Base-by-base conservation (phyloP, 2,888 invertebrate species). In the Muschampia plurimacula region DNA sequence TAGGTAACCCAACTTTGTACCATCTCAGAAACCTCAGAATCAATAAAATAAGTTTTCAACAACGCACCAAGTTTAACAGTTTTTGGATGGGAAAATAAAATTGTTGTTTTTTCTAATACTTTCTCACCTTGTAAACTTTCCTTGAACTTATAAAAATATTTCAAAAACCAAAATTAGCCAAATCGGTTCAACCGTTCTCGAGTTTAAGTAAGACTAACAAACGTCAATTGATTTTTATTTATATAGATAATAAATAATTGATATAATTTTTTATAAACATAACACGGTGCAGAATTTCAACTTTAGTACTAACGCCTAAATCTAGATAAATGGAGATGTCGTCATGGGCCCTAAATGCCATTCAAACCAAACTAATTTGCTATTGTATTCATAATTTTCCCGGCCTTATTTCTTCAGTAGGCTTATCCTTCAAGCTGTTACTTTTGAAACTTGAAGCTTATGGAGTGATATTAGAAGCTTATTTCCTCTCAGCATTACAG, bases 311-410 rank as follows among this genome's bases (percentile, higher is more conserved):
- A 60, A 68, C 10, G 46, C 68, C 52, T 73, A 55, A 39, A 69
- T 70, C 64, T 74, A 72, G 75, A 76, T 77, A 74, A 78, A 77
- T 74, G 67, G 64, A 66, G 69, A 32, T 69, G 76, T 79, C 74
- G 75, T 72, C 77, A 81, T 80, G 81, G 79, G 78, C 76, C 79
- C 77, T 75, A 74, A 77, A 77, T 74, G 76, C 75, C 75, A 78
- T 73, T 74, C 74, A 72, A 66, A 72, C 70, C 71, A 75, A 74
- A 74, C 77, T 81, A 82, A 80, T 81, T 80, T 74, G 74, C 79
- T 74, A 84, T 83, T 84, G 83, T 82, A 76, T 83, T 78, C 76
- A 75, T 64, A 74, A 77, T 79, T 89, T 87, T 86, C 85, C 81
- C 83, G 79, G 78, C 55, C 70, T 39, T 15, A 15, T 67, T 10